Conservation (phyloP, 2,113 vertebrate genomes). For the Helogale parvula region DNA sequence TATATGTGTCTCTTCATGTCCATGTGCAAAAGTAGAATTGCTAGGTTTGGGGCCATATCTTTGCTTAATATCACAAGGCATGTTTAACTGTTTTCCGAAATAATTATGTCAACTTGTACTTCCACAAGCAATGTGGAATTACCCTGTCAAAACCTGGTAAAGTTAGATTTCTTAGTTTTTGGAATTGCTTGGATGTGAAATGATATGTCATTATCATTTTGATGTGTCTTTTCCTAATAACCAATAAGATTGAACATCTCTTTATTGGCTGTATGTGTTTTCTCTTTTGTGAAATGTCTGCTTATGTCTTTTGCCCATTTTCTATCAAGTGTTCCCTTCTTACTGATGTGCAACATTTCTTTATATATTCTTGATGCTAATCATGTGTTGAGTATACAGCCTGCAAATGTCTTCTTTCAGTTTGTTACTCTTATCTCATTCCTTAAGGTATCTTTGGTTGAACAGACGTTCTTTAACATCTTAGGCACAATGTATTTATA, state of each 20-base stretch:
- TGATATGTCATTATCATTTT: neutral
- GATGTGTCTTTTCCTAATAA: neutral
- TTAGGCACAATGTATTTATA: neutral
- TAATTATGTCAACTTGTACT: neutral
- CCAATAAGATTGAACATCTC: neutral
- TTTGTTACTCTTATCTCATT: neutral
- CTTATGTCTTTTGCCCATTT: neutral
- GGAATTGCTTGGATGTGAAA: neutral
- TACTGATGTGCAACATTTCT: neutral
- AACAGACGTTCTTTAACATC: neutral
- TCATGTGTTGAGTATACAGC: neutral
- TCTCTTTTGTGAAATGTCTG: neutral
- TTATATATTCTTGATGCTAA: neutral
- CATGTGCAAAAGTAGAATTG: neutral
- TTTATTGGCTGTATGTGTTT: neutral
- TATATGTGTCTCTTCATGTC: neutral
- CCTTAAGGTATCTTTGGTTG: neutral
- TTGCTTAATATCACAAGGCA: neutral
- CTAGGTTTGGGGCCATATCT: neutral
- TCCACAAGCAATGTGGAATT: neutral
- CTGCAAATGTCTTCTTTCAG: neutral
- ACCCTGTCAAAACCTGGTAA: neutral
- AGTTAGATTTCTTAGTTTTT: conserved; percentile 1
- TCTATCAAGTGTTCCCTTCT: neutral
- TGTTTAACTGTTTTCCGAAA: neutral